These are phyloP conservation scores for Xestoiulus laeticollis DNA, from an alignment of 2,888 invertebrate genomes.

Conservation along the genomic window DNA sequence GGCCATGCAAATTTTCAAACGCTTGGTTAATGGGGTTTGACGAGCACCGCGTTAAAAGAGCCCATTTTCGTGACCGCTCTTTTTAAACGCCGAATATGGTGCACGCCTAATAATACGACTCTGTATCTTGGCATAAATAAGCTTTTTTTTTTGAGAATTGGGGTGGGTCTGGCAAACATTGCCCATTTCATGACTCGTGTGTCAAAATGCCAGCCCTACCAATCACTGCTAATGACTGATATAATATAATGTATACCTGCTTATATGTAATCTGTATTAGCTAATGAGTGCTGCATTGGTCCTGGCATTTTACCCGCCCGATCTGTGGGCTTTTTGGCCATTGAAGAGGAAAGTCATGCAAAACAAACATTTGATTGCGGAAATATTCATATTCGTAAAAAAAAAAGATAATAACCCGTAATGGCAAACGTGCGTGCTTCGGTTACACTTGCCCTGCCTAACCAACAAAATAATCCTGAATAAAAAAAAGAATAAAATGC, in stretches of 20 bases:
- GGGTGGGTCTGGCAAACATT: not conserved
- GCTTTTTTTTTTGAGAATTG: not conserved
- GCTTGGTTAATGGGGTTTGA: not conserved
- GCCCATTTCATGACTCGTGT: not conserved
- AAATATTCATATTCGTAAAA: constrained; percentile 15
- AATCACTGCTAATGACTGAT: constrained; percentile 34
- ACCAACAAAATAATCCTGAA: not conserved
- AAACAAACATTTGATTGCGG: constrained; percentile 23
- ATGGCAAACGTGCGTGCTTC: constrained; percentile 27
- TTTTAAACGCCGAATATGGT: not conserved
- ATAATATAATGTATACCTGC: constrained; percentile 23
- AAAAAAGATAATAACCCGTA: constrained; percentile 13
- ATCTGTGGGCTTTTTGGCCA: not conserved
- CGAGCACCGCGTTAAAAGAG: not conserved
- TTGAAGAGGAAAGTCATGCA: constrained; percentile 1
- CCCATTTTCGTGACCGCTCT: not conserved
- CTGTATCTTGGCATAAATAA: not conserved
- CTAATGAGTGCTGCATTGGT: constrained; percentile 12
- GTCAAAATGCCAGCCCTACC: constrained; percentile 32
- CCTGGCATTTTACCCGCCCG: not conserved
- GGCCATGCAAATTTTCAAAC: not conserved
- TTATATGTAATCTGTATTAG: constrained; percentile 1
- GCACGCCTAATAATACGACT: constrained; percentile 26
- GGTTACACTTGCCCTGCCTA: not conserved
- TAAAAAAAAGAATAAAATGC: not conserved